These are phyloP conservation scores for Anadara kagoshimensis DNA, from an alignment of 1,140 invertebrate genomes.

Conservation along the genomic window DNA sequence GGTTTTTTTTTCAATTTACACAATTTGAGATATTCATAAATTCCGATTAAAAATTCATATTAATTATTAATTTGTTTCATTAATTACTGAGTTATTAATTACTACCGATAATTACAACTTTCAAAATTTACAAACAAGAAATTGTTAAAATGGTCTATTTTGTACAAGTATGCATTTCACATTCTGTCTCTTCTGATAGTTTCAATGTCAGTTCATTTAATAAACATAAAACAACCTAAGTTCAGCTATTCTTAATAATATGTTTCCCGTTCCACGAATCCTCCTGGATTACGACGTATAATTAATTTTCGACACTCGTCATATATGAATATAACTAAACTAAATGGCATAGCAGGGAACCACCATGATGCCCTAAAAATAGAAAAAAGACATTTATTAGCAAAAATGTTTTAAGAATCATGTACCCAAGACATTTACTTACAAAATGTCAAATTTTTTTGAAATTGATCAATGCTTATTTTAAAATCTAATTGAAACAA, in stretches of 20 bases:
- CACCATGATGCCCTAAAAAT: constrained; percentile 96
- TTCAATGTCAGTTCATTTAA: neutral
- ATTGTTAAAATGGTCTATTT: neutral
- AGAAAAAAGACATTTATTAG: constrained; percentile 6
- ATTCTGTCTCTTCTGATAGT: neutral
- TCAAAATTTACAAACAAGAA: too few species aligned
- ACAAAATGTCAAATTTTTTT: too few species aligned
- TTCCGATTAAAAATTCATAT: too few species aligned
- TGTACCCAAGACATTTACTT: too few species aligned
- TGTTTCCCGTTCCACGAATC: constrained; percentile 98
- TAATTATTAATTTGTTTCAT: too few species aligned
- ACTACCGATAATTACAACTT: too few species aligned
- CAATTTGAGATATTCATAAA: too few species aligned
- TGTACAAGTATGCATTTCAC: constrained; percentile 3
- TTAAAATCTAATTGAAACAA: too few species aligned
- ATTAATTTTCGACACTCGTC: constrained; percentile 97
- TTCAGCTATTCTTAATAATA: constrained; percentile 87
- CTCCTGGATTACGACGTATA: constrained; percentile 92
- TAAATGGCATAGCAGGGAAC: constrained; percentile 98
- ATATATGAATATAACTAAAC: constrained; percentile 97
- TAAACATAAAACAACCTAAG: neutral
- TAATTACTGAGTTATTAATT: too few species aligned
- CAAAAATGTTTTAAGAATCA: too few species aligned
- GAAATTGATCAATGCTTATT: too few species aligned
- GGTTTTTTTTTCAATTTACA: too few species aligned